Evolutionary conservation across 2,888 invertebrate genomes (phyloP).

Genomic region (Dioctria linearis): DNA sequence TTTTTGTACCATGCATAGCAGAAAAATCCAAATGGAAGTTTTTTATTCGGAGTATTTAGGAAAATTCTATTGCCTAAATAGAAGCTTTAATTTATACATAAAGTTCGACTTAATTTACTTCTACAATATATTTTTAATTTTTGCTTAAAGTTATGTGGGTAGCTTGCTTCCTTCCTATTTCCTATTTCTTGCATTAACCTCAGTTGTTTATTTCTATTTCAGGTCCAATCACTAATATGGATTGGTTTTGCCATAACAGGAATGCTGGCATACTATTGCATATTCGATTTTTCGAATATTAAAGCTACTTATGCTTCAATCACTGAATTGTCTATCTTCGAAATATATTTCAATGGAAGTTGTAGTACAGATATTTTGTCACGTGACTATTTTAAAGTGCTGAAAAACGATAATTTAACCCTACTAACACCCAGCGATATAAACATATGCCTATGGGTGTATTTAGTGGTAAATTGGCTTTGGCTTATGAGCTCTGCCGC

Average conservation of each 20-base stretch:
- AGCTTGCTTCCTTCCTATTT: neutral
- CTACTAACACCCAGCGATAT: conserved; percentile 65
- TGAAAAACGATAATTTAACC: conserved; percentile 58
- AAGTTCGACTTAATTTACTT: neutral
- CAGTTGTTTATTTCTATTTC: conserved; percentile 53
- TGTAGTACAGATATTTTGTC: conserved; percentile 62
- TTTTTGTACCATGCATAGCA: too few species aligned
- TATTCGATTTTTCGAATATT: conserved; percentile 62
- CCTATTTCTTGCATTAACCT: neutral
- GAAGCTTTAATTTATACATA: too few species aligned
- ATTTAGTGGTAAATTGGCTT: conserved; percentile 65
- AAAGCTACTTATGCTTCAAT: conserved; percentile 62
- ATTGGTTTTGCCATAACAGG: conserved; percentile 68
- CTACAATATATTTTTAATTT: neutral
- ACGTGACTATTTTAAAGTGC: conserved; percentile 56
- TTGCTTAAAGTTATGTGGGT: neutral
- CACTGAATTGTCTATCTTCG: conserved; percentile 65
- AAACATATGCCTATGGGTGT: conserved; percentile 67
- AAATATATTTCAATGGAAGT: conserved; percentile 67
- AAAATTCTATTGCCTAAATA: too few species aligned
- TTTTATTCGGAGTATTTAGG: too few species aligned
- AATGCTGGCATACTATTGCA: conserved; percentile 68
- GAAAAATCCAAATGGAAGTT: too few species aligned
- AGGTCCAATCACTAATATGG: conserved; percentile 70
- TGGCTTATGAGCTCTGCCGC: conserved; percentile 67